A percentile compares a stretch with the other conserved stretches of the same genome.
Conservation (phyloP, 2,888 invertebrate species). For the Uropetala carovei region DNA sequence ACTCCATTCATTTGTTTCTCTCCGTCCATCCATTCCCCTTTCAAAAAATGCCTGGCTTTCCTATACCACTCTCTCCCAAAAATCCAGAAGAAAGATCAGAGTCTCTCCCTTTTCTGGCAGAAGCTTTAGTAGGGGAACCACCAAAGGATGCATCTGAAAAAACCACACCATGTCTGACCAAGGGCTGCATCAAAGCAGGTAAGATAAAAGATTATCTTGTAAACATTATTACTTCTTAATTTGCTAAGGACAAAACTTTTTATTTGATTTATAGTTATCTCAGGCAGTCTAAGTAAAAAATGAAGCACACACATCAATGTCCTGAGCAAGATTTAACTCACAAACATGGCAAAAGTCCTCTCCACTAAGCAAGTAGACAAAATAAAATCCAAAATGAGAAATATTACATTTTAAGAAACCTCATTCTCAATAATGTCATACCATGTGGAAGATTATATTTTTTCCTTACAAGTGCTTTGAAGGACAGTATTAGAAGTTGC, state of each 20-base stretch:
- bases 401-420: no score
- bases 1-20: slow-evolving; percentile 58
- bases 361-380: no score
- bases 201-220: slow-evolving; percentile 69
- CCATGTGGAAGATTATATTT: no score
- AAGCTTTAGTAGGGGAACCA: slow-evolving; percentile 67
- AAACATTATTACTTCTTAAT: slow-evolving; percentile 38
- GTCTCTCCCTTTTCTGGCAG: slow-evolving; percentile 66
- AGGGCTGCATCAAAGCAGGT: slow-evolving; percentile 90
- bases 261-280: not conserved
- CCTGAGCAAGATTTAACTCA: no score
- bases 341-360: no score
- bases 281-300: no score
- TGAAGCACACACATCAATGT: no score
- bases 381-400: no score
- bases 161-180: slow-evolving; percentile 80
- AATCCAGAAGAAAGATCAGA: slow-evolving; percentile 62
- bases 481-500: no score
- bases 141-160: slow-evolving; percentile 71
- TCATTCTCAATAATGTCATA: no score
- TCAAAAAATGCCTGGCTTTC: slow-evolving; percentile 67
- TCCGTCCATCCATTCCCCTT: slow-evolving; percentile 37
- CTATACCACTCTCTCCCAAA: slow-evolving; percentile 73
- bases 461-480: no score
- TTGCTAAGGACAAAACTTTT: slow-evolving; percentile 66